Base-by-base conservation (phyloP, 2,888 invertebrate species). In the Drosophila hawaiiensis region DNA sequence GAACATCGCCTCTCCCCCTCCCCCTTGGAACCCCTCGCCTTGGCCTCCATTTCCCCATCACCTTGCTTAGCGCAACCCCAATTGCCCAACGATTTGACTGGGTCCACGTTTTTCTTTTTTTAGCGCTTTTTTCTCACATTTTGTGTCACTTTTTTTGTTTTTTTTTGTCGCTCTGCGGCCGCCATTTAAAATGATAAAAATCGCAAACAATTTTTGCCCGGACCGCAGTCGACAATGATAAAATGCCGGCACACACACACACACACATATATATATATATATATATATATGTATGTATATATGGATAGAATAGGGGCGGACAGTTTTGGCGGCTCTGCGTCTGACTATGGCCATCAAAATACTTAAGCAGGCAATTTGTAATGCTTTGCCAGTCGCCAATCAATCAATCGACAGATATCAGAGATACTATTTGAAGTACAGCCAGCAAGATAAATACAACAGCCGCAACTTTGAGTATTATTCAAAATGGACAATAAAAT, bases 101-200 rank as follows among this genome's bases (percentile, higher is more conserved):
- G 43, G 64, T 61, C 61, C 50, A 58, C 49, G 37, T 25, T 47
- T 58, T 54, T 62, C 47, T 28, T 29, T 6, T 52, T 33, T 31
- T 9, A 31, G 4, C 28, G 54, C 37, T 39, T 59, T 53, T 63
- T 49, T 47, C 33, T 52, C 52, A 10, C 29, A 29, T 55, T 58
- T 61, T 68, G 47, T 47, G 47, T 16, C 25, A 47, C 47, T 25
- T 47, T 62, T 50, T 28, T 65, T n/a, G 28, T 54, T 39, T 22
- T 69, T 67, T 67, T 69, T 67, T 67, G 68, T 60, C 82, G 69
- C 68, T 75, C 67, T 73, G 78, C 68, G 78, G 78, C 68, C 70
- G 79, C 83, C 87, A 86, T 83, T 83, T 83, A 83, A 86, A 83
- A 81, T 83, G 83, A 83, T 83, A 83, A 83, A 83, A 83, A 83